These are phyloP conservation scores for Coptotermes formosanus DNA, from an alignment of 1,140 invertebrate species.

Conservation along the genomic window DNA sequence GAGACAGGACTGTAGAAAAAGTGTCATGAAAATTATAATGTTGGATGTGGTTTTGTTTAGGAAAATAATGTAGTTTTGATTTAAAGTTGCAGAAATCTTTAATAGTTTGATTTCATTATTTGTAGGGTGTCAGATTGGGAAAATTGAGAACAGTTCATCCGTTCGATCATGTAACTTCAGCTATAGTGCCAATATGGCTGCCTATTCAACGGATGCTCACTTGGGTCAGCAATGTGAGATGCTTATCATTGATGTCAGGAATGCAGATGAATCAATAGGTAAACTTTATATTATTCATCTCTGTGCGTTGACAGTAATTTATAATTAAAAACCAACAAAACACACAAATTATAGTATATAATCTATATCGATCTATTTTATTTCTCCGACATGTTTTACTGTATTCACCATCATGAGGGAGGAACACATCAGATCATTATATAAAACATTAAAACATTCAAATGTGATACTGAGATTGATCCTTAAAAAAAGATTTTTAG, in stretches of 20 bases:
- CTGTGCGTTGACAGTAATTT: too few species aligned
- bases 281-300: slow-evolving; percentile 43
- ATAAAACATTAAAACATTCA: too few species aligned
- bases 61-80: background rate
- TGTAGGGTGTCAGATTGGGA: slow-evolving; percentile 69
- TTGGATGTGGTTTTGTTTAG: background rate
- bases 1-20: too few species aligned
- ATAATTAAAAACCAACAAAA: too few species aligned
- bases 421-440: too few species aligned
- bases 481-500: too few species aligned
- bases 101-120: slow-evolving; percentile 9
- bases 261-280: slow-evolving; percentile 60
- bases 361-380: too few species aligned
- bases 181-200: slow-evolving; percentile 87
- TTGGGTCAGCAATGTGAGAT: slow-evolving; percentile 90
- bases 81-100: background rate
- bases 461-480: too few species aligned
- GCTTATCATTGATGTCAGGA: slow-evolving; percentile 77
- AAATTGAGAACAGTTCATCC: slow-evolving; percentile 78
- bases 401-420: too few species aligned
- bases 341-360: too few species aligned
- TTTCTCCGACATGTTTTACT: too few species aligned
- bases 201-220: slow-evolving; percentile 90
- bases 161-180: slow-evolving; percentile 91
- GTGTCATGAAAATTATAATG: background rate